A percentile compares a stretch with the other conserved stretches of the same genome.
Conservation (phyloP, 2,888 invertebrate species). For the Imbricaverruca yamaguchii region DNA sequence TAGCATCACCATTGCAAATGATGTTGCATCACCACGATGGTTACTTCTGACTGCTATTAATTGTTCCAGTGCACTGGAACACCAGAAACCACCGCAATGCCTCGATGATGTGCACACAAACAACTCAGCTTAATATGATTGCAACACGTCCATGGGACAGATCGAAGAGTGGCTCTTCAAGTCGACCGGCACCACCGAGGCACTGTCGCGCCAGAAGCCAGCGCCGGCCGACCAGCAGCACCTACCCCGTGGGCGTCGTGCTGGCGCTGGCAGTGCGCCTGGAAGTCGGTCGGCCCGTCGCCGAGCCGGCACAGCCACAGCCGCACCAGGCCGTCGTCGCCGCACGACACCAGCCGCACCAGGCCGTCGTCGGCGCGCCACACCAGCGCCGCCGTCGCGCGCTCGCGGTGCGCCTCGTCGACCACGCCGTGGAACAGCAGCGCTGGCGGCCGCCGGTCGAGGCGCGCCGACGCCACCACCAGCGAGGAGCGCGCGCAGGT, state of each 20-base stretch:
- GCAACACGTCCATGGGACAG: no score
- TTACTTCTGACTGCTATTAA: no score
- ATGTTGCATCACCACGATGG: no score
- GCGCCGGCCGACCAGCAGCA: no score
- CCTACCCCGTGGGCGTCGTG: not conserved
- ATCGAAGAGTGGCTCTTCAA: no score
- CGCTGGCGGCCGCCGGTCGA: not conserved
- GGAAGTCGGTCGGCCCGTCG: not conserved
- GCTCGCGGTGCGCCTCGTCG: not conserved
- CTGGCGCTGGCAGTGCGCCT: not conserved
- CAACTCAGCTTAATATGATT: no score
- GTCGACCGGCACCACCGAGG: no score
- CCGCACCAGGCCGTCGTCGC: not conserved
- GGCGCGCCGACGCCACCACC: not conserved
- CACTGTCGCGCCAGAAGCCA: no score
- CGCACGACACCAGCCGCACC: not conserved
- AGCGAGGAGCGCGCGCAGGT: not conserved
- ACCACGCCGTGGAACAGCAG: not conserved
- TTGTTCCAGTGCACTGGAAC: no score
- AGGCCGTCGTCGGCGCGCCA: not conserved
- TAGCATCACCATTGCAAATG: no score
- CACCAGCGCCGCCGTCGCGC: not conserved
- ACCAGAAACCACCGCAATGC: no score
- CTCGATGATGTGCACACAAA: no score
- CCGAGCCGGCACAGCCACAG: not conserved